These are phyloP conservation scores for Epinotia nisella DNA, from an alignment of 2,888 invertebrate genomes.

Conservation along the genomic window DNA sequence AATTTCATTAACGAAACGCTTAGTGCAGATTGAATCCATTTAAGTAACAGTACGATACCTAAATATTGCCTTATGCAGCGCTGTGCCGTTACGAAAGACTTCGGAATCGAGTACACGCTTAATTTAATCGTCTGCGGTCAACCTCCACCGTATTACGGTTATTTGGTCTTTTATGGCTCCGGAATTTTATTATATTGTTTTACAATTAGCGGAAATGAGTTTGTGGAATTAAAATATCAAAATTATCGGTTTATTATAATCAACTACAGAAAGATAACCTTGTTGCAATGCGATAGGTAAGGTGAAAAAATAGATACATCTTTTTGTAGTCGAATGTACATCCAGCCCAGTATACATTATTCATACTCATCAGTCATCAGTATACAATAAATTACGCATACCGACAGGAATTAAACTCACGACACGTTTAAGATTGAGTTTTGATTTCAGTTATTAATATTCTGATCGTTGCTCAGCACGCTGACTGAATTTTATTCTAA, in stretches of 20 bases:
- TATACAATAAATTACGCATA: neutral
- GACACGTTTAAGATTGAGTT: neutral
- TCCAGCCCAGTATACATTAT: too few species aligned
- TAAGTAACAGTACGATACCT: conserved; percentile 75
- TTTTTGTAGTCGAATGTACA: too few species aligned
- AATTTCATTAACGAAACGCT: conserved; percentile 84
- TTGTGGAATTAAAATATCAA: conserved; percentile 4
- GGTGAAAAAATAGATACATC: too few species aligned
- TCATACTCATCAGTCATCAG: too few species aligned
- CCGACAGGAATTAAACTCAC: neutral
- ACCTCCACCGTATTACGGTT: conserved; percentile 20
- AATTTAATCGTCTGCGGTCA: conserved; percentile 51
- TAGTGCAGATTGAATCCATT: conserved; percentile 84
- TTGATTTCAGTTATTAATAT: neutral
- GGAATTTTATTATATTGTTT: conserved; percentile 32
- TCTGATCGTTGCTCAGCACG: neutral
- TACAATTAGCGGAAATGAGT: conserved; percentile 45
- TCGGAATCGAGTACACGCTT: conserved; percentile 56
- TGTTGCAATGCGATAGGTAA: too few species aligned
- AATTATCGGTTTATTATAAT: neutral
- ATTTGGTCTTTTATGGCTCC: conserved; percentile 26
- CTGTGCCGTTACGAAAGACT: conserved; percentile 52
- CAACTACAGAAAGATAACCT: too few species aligned
- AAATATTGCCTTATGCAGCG: conserved; percentile 63
- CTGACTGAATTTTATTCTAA: neutral